A percentile compares a stretch with the other conserved stretches of the same genome.
Evolutionary conservation across 2,797 vertebrate genomes (phyloP).

Genomic region (Perodicticus potto): DNA sequence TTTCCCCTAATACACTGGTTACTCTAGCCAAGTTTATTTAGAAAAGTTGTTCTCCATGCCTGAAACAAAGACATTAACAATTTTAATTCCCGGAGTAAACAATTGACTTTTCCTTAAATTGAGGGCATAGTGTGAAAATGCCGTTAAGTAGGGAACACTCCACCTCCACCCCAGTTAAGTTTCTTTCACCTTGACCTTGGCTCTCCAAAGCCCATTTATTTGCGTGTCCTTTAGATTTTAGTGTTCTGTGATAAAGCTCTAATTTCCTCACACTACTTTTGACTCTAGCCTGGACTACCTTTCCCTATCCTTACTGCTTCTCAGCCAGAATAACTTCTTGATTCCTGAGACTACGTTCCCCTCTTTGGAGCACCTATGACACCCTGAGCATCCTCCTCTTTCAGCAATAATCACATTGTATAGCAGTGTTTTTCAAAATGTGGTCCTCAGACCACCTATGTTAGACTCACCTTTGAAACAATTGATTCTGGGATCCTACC

Average conservation of each 20-base stretch:
- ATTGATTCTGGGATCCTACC: background rate
- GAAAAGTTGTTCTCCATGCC: constrained; percentile 28
- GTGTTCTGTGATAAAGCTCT: constrained; percentile 6
- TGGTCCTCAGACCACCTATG: background rate
- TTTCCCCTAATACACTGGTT: background rate
- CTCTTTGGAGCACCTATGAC: background rate
- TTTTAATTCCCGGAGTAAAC: constrained; percentile 1
- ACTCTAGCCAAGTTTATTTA: background rate
- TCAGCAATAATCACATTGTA: constrained; percentile 65
- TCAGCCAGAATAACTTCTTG: background rate
- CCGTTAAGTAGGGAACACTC: background rate
- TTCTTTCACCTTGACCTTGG: background rate
- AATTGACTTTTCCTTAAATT: constrained; percentile 9
- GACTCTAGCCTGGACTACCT: constrained; percentile 22
- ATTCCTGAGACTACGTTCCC: background rate
- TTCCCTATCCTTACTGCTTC: background rate
- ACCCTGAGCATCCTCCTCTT: background rate
- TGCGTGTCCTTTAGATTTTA: constrained; percentile 54
- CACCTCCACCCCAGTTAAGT: background rate
- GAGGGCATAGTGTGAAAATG: constrained; percentile 28
- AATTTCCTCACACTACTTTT: constrained; percentile 37
- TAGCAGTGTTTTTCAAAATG: constrained; percentile 42
- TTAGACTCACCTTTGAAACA: constrained; percentile 51
- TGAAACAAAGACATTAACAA: background rate
- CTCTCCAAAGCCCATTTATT: background rate